Base-by-base conservation (phyloP, 2,888 invertebrate species). In the Sisyra terminalis region DNA sequence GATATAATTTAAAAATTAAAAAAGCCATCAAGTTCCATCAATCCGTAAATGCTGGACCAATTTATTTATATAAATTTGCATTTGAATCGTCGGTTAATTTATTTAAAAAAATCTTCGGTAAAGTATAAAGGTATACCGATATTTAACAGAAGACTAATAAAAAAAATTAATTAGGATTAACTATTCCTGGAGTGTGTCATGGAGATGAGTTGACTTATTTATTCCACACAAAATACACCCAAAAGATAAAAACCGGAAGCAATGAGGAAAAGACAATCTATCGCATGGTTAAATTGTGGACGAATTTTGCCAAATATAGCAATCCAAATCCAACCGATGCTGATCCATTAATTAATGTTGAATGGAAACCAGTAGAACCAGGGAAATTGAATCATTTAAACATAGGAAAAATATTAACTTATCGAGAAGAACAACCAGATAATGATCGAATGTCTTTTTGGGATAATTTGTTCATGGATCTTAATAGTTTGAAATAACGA, bases 121-220 rank as follows among this genome's bases (percentile, higher is more conserved):
- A 17, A 29, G 13, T 32, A 17, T 11, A 29, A 39, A 38, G 10
- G 16, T 11, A 6, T 11, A 4, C 5, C 15, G 3, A 3, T 39
- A 8, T 39, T 4, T 18, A 8, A n/a, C 8, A 34, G 3, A 11
- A 3, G 34, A 8, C 13, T 34, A n/a, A 11, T 34, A 14, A 34
- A 2, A 14, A 3, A 38, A n/a, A 38, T 18, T n/a, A 10, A n/a
- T 38, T 18, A 40, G 15, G 29, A n/a, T 14, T 30, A 40, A 40
- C 10, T 3, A 16, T 38, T 13, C 38, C 45, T 40, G 58, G 57
- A 13, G 57, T 52, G 4, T 51, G 52, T 7, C 59, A 59, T 46
- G 58, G 52, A 1, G 58, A 59, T 34, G 59, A 59, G 42, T 17
- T 58, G 7, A 52, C 52, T 8, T 58, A 58, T 42, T 40, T 58